Evolutionary conservation across 2,888 invertebrate species (phyloP).

Genomic region (Pilophorus perplexus): DNA sequence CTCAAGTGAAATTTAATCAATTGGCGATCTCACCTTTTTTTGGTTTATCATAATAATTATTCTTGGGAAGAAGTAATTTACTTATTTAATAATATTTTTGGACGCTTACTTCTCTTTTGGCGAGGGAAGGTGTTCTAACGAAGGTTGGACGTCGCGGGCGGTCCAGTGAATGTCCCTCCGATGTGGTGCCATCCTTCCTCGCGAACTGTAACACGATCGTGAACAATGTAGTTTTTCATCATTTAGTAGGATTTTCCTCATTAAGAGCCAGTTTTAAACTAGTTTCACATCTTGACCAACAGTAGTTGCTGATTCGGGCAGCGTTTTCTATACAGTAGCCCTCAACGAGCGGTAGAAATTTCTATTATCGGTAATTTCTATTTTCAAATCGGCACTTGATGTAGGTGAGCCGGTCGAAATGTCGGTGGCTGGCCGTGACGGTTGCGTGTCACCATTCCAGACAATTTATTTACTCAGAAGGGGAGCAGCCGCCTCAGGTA

Average conservation of each 20-base stretch:
- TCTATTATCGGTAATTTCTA: too few species aligned
- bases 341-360: too few species aligned
- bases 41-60: too few species aligned
- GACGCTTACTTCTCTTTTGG: constrained; percentile 43
- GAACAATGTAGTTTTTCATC: too few species aligned
- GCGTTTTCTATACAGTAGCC: too few species aligned
- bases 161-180: constrained; percentile 40
- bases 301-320: too few species aligned
- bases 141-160: constrained; percentile 42
- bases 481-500: constrained; percentile 28
- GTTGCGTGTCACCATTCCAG: constrained; percentile 34
- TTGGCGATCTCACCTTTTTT: too few species aligned
- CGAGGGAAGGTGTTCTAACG: constrained; percentile 41
- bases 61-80: constrained; percentile 4
- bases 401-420: constrained; percentile 30
- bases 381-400: too few species aligned
- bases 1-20: too few species aligned
- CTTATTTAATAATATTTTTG: not conserved
- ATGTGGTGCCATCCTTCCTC: constrained; percentile 44
- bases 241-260: too few species aligned
- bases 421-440: constrained; percentile 38
- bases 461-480: constrained; percentile 24
- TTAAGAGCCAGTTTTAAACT: too few species aligned
- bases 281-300: too few species aligned
- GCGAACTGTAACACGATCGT: constrained; percentile 42